phyloP scores from a whole-genome alignment of 2,797 vertebrate species.

The Danio aesculapii region DNA sequence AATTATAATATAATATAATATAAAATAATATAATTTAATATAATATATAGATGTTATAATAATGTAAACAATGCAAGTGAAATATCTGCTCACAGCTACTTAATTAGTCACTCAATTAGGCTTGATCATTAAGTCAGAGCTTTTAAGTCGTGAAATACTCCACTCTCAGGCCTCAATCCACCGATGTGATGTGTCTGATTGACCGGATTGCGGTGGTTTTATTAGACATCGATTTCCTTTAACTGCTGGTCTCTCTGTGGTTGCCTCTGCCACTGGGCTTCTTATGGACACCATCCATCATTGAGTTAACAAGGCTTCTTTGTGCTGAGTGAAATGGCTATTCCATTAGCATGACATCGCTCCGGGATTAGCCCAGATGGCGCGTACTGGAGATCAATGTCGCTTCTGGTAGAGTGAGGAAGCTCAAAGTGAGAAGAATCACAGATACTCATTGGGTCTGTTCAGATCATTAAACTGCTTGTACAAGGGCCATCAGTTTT shows the following conservation, averaged over 20 bases:
- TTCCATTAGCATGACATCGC: conserved; percentile 42
- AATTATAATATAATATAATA: too few relatives aligned
- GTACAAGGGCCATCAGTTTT: neutral
- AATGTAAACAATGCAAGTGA: neutral
- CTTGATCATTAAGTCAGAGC: conserved; percentile 3
- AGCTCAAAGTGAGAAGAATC: conserved; percentile 38
- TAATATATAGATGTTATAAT: too few relatives aligned
- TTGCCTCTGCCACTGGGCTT: conserved; percentile 34
- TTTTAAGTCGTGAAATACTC: conserved; percentile 4
- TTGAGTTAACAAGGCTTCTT: conserved; percentile 38
- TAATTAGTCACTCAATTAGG: conserved; percentile 11
- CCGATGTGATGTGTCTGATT: conserved; percentile 25
- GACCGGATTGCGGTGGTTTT: conserved; percentile 34
- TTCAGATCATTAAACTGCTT: conserved; percentile 29
- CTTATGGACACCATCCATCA: conserved; percentile 48
- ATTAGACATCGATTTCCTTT: conserved; percentile 52
- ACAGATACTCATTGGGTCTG: conserved; percentile 18
- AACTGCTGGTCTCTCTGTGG: conserved; percentile 36
- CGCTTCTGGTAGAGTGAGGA: conserved; percentile 11
- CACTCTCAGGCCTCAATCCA: neutral
- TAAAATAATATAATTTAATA: too few relatives aligned
- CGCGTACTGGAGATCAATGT: conserved; percentile 23
- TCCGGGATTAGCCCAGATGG: conserved; percentile 42
- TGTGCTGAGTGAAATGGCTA: conserved; percentile 39
- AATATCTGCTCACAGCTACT: neutral